Evolutionary conservation across 1,140 invertebrate species (phyloP), one percentile per base, ranked within the genome.

Genomic region (Leptopilina clavipes): DNA sequence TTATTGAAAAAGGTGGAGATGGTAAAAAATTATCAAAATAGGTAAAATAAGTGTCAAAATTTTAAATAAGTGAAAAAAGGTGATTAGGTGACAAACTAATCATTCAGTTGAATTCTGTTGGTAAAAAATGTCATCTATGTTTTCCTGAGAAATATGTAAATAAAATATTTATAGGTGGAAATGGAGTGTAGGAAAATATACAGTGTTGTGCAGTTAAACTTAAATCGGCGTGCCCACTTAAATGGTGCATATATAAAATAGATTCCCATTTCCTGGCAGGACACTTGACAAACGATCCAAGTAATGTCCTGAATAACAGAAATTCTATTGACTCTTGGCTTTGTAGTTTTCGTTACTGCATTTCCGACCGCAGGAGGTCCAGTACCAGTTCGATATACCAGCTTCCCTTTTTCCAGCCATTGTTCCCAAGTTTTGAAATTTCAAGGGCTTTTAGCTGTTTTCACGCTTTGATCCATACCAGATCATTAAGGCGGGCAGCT

Each of bases 241-340:
- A 59, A 22, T 22, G 54, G 54, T 22, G 54, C 54, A 59, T 25
- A 12, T 18, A 59, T 59, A 22, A 79, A 54, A 48, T 72, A 48
- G 40, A 44, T 59, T 44, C 73, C 48, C 74, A 72, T 81, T 80
- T 77, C 80, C 82, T 70, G 77, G 40, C 71, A 76, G 22, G 78
- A 76, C 77, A 76, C 78, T 82, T 83, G 80, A 83, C 80, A 82
- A 83, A 83, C 80, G 82, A 83, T 76, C 56, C 74, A 76, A 73
- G 79, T 83, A 83, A 83, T 83, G 82, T 80, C 76, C 80, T 75
- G 82, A 76, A 83, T 83, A 83, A 83, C 78, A 83, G 75, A 74
- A 40, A 73, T 73, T 72, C 75, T 79, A 80, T 82, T 80, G 82
- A 80, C 82, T 80, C 25, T 52, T n/a, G 44, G 48, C 74, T 81